Conservation (phyloP, 2,113 vertebrate genomes). For the Platysteira castanea region DNA sequence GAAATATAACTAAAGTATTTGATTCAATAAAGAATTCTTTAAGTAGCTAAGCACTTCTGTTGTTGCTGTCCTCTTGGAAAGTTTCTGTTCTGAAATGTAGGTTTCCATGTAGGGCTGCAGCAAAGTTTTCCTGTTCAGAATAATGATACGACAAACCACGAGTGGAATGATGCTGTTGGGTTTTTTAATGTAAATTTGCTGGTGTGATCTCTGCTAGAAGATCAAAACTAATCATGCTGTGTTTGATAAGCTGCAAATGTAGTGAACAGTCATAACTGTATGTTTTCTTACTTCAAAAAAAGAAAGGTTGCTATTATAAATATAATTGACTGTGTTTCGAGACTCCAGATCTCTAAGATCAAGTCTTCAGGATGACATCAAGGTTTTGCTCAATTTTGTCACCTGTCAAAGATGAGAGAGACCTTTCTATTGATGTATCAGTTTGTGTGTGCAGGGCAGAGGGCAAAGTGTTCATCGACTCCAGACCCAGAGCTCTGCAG, state of each 20-base stretch:
- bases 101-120: neutral
- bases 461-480: neutral
- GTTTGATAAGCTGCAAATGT: neutral
- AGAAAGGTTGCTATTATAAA: neutral
- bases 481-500: neutral
- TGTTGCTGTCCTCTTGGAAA: neutral
- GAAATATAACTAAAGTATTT: neutral
- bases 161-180: neutral
- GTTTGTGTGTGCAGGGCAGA: neutral
- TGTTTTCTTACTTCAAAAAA: neutral
- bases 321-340: neutral
- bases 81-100: neutral
- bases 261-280: neutral
- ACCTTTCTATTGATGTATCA: neutral
- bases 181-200: neutral
- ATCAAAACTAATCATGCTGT: neutral
- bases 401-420: neutral
- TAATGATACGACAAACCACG: neutral
- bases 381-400: neutral
- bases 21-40: neutral
- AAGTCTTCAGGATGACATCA: neutral
- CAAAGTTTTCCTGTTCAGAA: neutral
- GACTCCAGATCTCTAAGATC: neutral
- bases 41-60: neutral
- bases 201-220: neutral